phyloP scores from a whole-genome alignment of 35 echinoderm and acorn worm genomes.

The Lytechinus variegatus region DNA sequence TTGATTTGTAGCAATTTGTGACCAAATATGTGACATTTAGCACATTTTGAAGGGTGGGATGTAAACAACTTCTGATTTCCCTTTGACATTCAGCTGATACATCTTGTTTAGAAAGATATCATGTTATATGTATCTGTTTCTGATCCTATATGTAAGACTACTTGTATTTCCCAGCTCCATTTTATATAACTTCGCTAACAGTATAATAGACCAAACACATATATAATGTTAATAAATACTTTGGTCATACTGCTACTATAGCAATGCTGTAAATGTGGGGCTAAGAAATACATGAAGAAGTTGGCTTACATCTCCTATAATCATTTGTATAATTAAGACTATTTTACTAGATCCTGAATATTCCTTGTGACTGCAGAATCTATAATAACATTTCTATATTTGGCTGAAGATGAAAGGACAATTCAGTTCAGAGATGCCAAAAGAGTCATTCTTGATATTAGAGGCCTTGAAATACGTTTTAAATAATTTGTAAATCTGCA shows the following conservation, averaged over 20 bases:
- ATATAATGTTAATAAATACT: no score
- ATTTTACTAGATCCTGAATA: background rate
- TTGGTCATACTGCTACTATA: no score
- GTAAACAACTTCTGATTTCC: slow-evolving; percentile 12
- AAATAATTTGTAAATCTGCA: background rate
- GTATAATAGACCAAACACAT: no score
- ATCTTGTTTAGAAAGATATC: background rate
- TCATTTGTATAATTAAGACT: background rate
- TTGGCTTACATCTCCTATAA: background rate
- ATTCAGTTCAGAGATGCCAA: no score
- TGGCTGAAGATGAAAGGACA: background rate
- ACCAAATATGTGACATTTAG: slow-evolving; percentile 11
- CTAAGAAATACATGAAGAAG: no score
- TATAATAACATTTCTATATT: background rate
- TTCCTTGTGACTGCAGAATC: background rate
- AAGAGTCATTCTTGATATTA: background rate
- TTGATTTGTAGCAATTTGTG: slow-evolving; percentile 12
- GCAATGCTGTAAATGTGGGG: no score
- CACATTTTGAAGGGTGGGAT: background rate
- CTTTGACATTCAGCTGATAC: background rate
- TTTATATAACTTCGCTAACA: no score
- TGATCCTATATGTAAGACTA: background rate
- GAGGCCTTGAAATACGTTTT: background rate
- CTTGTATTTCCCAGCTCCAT: no score
- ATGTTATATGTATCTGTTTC: background rate